Base-by-base conservation (phyloP, 2,888 invertebrate species). In the Choreutis nemorana region DNA sequence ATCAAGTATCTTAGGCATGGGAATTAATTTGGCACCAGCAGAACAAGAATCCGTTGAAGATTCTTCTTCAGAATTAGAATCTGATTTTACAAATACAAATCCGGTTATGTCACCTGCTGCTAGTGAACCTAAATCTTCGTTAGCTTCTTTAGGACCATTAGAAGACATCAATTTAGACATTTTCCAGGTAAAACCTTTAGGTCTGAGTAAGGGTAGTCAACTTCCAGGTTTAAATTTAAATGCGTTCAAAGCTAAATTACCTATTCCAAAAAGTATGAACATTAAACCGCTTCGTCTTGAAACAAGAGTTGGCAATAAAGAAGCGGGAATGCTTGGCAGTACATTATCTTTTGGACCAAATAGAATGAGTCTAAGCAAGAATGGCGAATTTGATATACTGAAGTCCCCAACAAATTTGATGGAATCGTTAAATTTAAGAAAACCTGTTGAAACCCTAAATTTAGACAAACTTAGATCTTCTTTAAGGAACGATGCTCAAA, bases 191-290 rank as follows among this genome's bases (percentile, higher is more conserved):
- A 56, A 46, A 9, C 59, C 55, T 7, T 25, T 44, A 5, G 30
- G 37, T 8, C 28, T 36, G 11, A 12, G 26, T 12, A 30, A 39
- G 9, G 10, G 25, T 14, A n/a, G 37, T 3, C 43, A 39, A 29
- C 12, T 50, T 3, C 52, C 53, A 10, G 45, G 36, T 26, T 29
- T 51, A 14, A 53, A 50, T 34, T 41, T 64, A 21, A 55, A 57
- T 30, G 49, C 54, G 2, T 59, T 48, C 31, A 59, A 46, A 36
- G 40, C 55, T n/a, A 61, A 53, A 40, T 31, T 66, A 18, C 44
- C 59, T 1, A 29, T 54, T 11, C 60, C 64, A 3, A 49, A 54
- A 14, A 44, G 50, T 22, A 38, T 65, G 9, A 41, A 50, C 11
- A 32, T 62, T 2, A 59, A 55, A 34, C 54, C 62, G 27, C 29